Evolutionary conservation across 2,888 invertebrate genomes (phyloP), one percentile per base, ranked within the genome.

Genomic region (Drosophila subquinaria): DNA sequence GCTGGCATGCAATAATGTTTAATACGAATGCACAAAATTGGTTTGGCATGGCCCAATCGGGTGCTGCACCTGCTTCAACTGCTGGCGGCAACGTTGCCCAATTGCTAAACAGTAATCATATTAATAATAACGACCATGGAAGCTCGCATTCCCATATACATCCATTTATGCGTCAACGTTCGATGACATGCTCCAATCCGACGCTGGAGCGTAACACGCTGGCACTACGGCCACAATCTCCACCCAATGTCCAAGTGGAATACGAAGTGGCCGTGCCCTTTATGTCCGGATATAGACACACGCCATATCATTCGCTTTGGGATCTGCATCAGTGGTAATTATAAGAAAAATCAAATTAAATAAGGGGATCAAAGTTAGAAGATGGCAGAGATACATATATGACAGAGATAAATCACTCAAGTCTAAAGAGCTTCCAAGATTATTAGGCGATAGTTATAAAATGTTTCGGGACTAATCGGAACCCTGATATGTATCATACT

Each of bases 291-390:
- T 93, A 90, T 69, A 90, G 93, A 38, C 93, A 93, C 66, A 92
- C 93, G 10, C 93, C 93, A 40, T 93, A 93, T 76, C 93, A 93
- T 76, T 93, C 93, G 13, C 76, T 93, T 17, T 93, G 93, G 93
- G 91, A 93, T 81, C 79, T 93, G 45, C 92, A 93, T 85, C 92
- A 93, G 73, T 93, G 93, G 93, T 93, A 92, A 92, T 76, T 75
- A 76, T 63, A 20, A 50, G 27, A 8, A n/a, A 2, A 2, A 20
- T 6, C 5, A n/a, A n/a, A n/a, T n/a, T n/a, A n/a, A n/a, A n/a
- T n/a, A n/a, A n/a, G n/a, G n/a, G n/a, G n/a, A n/a, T n/a, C n/a
- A 45, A 4, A 47, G 47, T 17, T 17, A 4, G 10, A 35, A 11
- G 35, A 13, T 35, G 1, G 1, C 35, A 35, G 35, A 3, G 0